A percentile compares a stretch with the other conserved stretches of the same genome.
Conservation (phyloP, 2,797 vertebrate species). For the Leucoraja ocellata region DNA sequence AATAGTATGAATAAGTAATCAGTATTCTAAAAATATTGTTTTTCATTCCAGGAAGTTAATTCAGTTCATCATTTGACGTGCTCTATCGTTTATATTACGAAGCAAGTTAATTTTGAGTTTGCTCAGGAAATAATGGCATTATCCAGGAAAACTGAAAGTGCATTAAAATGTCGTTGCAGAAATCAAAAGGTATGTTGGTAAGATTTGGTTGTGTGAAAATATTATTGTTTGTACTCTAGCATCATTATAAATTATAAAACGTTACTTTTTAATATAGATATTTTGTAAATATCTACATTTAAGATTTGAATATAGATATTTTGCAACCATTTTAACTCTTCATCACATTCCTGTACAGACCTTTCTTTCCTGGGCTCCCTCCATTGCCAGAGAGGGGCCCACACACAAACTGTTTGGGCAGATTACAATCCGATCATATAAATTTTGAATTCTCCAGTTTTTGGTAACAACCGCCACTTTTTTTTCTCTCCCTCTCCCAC, state of each 20-base stretch:
- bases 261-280: too few relatives aligned
- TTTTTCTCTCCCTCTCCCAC: too few relatives aligned
- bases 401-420: too few relatives aligned
- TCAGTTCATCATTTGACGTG: constrained; percentile 24
- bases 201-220: neutral
- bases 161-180: constrained; percentile 5
- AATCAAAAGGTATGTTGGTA: constrained; percentile 6
- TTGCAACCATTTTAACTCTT: too few relatives aligned
- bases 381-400: too few relatives aligned
- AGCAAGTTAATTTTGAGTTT: neutral
- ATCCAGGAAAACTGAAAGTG: constrained; percentile 11
- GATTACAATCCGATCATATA: too few relatives aligned
- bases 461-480: too few relatives aligned
- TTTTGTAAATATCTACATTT: too few relatives aligned
- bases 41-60: constrained; percentile 14
- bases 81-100: neutral
- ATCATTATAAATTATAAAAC: neutral
- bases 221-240: neutral
- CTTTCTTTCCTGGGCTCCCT: too few relatives aligned
- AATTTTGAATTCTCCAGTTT: too few relatives aligned
- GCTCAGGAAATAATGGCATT: neutral
- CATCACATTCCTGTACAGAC: too few relatives aligned
- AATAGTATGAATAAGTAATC: neutral
- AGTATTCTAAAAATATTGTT: neutral
- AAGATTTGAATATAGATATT: too few relatives aligned